Evolutionary conservation across 1,140 invertebrate species (phyloP).

Genomic region (Lasaia peninsularis): DNA sequence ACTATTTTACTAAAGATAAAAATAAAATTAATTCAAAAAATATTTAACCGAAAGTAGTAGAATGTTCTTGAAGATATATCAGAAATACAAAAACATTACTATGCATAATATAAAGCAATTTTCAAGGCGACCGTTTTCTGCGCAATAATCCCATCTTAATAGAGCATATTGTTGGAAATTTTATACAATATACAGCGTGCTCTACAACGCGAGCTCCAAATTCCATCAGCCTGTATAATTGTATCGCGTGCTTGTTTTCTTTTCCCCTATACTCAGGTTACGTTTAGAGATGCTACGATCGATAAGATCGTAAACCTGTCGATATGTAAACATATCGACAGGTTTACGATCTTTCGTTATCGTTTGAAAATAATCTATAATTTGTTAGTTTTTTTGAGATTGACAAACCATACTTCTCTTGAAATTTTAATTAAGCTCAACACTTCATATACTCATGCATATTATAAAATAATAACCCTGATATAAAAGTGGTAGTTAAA

Average conservation of each 20-base stretch:
- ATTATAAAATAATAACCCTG: too few species aligned
- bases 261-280: conserved; percentile 8
- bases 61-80: background rate
- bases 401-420: too few species aligned
- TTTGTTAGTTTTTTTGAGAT: background rate
- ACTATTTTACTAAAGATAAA: too few species aligned
- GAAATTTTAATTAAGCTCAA: too few species aligned
- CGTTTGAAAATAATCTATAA: background rate
- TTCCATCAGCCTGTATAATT: conserved; percentile 12
- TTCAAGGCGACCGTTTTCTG: conserved; percentile 4
- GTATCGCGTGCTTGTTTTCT: conserved; percentile 9
- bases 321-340: background rate
- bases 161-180: conserved; percentile 12
- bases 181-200: conserved; percentile 9
- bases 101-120: conserved; percentile 8
- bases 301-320: too few species aligned
- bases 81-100: background rate
- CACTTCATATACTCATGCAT: too few species aligned
- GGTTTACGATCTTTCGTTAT: background rate
- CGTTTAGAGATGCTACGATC: background rate
- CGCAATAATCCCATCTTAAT: conserved; percentile 11
- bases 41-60: background rate
- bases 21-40: too few species aligned
- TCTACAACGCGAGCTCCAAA: conserved; percentile 6
- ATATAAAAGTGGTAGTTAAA: too few species aligned